Conservation (phyloP, 2,113 vertebrate species). For the Indicator indicator region DNA sequence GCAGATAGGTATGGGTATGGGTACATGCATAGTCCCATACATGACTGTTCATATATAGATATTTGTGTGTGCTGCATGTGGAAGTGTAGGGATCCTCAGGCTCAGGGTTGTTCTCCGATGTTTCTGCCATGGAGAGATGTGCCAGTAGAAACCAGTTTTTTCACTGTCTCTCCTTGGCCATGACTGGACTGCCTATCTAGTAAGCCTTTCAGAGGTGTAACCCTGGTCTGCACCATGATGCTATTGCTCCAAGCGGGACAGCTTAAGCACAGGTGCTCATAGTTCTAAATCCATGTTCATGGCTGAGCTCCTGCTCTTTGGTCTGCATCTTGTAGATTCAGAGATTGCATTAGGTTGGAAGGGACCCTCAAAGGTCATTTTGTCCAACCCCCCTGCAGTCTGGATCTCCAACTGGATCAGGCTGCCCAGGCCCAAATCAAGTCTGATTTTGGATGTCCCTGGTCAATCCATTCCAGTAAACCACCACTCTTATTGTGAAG, state of each 20-base stretch:
- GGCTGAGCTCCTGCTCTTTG: neutral
- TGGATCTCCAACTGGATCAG: too few relatives aligned
- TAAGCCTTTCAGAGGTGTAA: too few relatives aligned
- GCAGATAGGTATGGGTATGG: neutral
- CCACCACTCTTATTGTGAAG: too few relatives aligned
- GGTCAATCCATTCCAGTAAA: too few relatives aligned
- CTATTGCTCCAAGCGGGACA: accelerated
- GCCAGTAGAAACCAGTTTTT: neutral
- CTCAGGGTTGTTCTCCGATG: neutral
- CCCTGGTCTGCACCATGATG: accelerated
- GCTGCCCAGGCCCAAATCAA: too few relatives aligned
- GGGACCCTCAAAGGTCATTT: too few relatives aligned
- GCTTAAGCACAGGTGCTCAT: neutral
- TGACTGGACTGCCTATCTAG: neutral
- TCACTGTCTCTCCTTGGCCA: neutral
- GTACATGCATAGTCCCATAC: accelerated
- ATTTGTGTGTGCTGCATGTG: neutral
- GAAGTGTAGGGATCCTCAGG: neutral
- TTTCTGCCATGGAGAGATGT: neutral
- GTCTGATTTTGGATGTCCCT: too few relatives aligned
- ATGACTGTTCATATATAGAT: neutral
- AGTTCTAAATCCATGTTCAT: neutral
- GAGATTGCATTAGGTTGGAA: too few relatives aligned
- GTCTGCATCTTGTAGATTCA: too few relatives aligned
- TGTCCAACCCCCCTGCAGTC: too few relatives aligned